Conservation (phyloP, 2,797 vertebrate genomes). For the Craterocephalus amniculus region DNA sequence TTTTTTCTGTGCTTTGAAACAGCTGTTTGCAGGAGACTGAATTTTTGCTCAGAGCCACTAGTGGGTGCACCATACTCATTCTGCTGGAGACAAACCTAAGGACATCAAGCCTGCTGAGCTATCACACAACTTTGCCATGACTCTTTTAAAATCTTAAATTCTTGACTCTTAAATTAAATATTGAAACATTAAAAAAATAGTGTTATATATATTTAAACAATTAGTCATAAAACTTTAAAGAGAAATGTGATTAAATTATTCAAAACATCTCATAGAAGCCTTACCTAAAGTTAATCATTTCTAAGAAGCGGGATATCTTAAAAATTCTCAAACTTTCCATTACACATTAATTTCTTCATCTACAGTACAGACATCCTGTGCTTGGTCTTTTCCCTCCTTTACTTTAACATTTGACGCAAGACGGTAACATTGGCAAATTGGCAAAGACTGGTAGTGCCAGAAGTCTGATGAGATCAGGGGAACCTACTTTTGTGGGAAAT, state of each 20-base stretch:
- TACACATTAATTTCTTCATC: background rate
- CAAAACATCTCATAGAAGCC: background rate
- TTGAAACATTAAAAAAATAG: background rate
- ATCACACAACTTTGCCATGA: background rate
- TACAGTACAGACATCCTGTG: background rate
- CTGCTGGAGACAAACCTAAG: slow-evolving; percentile 2
- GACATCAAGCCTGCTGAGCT: background rate
- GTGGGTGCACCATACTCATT: slow-evolving; percentile 73
- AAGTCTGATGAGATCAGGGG: slow-evolving; percentile 46
- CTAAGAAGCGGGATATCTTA: background rate
- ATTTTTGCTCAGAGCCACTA: slow-evolving; percentile 70
- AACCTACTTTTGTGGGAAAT: slow-evolving; percentile 38
- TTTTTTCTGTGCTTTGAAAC: background rate
- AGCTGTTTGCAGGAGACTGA: background rate
- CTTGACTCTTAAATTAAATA: background rate
- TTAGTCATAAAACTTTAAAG: background rate
- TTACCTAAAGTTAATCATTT: background rate
- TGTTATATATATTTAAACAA: background rate
- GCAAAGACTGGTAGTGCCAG: slow-evolving; percentile 46
- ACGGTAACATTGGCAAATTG: slow-evolving; percentile 20
- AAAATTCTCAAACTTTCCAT: background rate
- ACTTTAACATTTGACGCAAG: slow-evolving; percentile 53
- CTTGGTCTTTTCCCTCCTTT: slow-evolving; percentile 9
- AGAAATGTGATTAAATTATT: background rate
- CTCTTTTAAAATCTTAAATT: background rate